Evolutionary conservation across 2,888 invertebrate genomes (phyloP).

Genomic region (Noctua janthe): DNA sequence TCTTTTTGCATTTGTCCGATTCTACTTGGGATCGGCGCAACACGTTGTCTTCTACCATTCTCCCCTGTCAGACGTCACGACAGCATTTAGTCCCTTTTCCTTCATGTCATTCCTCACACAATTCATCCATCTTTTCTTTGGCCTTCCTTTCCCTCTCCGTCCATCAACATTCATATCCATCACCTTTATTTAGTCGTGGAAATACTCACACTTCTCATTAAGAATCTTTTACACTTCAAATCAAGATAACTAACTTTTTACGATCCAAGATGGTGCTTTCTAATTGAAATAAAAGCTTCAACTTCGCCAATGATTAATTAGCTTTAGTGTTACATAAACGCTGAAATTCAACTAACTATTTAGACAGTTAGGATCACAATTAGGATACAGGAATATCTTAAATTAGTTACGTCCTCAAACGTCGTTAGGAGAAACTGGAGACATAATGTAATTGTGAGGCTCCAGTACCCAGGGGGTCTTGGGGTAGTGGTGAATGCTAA

Average conservation of each 20-base stretch:
- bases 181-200: no score
- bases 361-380: conserved; percentile 17
- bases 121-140: no score
- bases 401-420: conserved; percentile 29
- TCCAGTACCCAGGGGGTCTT: neutral
- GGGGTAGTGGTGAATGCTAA: neutral
- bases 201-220: neutral
- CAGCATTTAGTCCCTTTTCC: no score
- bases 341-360: conserved; percentile 22
- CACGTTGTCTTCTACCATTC: no score
- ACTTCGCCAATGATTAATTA: conserved; percentile 5
- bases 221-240: neutral
- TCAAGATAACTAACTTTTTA: conserved; percentile 5
- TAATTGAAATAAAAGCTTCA: conserved; percentile 18
- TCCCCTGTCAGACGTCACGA: no score
- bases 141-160: neutral
- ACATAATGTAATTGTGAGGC: conserved; percentile 31
- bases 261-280: neutral
- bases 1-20: no score
- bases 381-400: conserved; percentile 18
- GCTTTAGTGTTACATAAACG: conserved; percentile 15
- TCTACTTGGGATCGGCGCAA: no score
- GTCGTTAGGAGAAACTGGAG: conserved; percentile 3
- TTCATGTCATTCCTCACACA: no score
- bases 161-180: neutral